Evolutionary conservation across 2,888 invertebrate species (phyloP).

Genomic region (Harpagoxenus sublaevis): DNA sequence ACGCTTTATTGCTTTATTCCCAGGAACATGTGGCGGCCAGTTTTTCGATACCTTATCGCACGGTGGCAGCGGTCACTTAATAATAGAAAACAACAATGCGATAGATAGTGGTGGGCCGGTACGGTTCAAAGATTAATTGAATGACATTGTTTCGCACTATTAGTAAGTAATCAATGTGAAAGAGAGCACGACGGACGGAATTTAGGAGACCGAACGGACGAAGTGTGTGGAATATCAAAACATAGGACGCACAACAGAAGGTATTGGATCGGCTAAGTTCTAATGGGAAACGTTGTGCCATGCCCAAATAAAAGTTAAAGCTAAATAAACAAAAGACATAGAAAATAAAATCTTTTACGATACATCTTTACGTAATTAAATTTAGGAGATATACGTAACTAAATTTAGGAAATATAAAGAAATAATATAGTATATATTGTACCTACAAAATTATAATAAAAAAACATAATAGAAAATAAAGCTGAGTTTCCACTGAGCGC

Average conservation of each 20-base stretch:
- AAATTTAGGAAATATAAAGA: not conserved
- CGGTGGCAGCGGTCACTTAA: not conserved
- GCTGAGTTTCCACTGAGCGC: no score
- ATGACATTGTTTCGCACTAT: conserved; percentile 68
- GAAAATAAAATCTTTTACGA: not conserved
- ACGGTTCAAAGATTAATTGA: conserved; percentile 60
- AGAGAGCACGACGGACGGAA: conserved; percentile 36
- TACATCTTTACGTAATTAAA: not conserved
- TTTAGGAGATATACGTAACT: not conserved
- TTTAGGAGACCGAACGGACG: conserved; percentile 35
- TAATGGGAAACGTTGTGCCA: not conserved
- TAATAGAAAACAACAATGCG: conserved; percentile 41
- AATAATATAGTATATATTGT: not conserved
- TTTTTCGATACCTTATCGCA: conserved; percentile 39
- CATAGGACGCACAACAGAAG: not conserved
- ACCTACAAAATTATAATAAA: not conserved
- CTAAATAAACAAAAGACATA: not conserved
- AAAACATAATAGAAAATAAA: not conserved
- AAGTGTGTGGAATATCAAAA: conserved; percentile 35
- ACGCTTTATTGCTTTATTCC: conserved; percentile 29
- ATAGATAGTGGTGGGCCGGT: not conserved
- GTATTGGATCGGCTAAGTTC: not conserved
- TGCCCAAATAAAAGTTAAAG: not conserved
- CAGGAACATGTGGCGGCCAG: not conserved
- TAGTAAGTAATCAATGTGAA: conserved; percentile 62